These are phyloP conservation scores for Hylaeus anthracinus DNA, from an alignment of 1,140 invertebrate species.

Conservation along the genomic window DNA sequence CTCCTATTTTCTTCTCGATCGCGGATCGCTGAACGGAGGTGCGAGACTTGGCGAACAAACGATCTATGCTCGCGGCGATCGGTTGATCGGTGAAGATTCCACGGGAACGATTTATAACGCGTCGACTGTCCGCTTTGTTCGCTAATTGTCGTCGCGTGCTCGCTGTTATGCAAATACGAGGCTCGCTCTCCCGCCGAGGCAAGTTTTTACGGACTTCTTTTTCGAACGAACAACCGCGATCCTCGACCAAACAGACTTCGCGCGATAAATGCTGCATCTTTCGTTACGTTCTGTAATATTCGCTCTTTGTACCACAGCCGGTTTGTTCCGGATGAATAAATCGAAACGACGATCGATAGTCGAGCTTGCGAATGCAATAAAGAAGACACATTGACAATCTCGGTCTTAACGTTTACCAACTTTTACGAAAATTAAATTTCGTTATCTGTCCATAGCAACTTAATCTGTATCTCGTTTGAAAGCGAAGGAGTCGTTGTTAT, in stretches of 20 bases:
- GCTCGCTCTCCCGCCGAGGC: background rate
- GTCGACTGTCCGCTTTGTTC: background rate
- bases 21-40: too few species aligned
- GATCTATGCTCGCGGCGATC: background rate
- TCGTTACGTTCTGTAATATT: too few species aligned
- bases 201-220: constrained; percentile 2
- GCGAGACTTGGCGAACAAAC: background rate
- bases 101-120: background rate
- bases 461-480: constrained; percentile 22
- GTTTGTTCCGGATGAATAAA: too few species aligned
- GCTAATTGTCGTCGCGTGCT: constrained; percentile 17
- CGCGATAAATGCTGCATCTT: too few species aligned
- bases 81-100: constrained; percentile 1
- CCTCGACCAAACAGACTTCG: background rate
- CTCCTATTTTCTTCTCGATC: background rate
- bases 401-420: too few species aligned
- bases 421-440: background rate
- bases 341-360: too few species aligned
- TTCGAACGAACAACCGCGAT: background rate
- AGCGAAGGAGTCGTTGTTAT: constrained; percentile 10
- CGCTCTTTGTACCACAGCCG: too few species aligned
- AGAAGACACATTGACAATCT: too few species aligned
- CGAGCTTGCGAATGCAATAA: too few species aligned
- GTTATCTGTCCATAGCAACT: background rate
- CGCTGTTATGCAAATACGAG: background rate